Conservation (phyloP, 2,113 vertebrate genomes). For the Cromileptes altivelis region DNA sequence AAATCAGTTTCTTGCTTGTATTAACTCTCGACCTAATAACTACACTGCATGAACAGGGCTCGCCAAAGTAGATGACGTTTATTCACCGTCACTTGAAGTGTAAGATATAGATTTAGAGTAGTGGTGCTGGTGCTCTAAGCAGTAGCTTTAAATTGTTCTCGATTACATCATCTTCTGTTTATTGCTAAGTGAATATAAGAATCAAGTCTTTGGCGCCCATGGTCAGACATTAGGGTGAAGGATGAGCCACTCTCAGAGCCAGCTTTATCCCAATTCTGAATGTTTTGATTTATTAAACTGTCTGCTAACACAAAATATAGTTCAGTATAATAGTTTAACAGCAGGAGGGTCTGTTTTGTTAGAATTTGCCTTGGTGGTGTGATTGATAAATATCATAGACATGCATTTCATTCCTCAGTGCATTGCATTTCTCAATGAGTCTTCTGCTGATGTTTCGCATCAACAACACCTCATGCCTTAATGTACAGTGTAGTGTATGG, state of each 20-base stretch:
- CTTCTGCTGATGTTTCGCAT: conserved; percentile 72
- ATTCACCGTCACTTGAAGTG: conserved; percentile 35
- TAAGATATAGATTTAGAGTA: conserved; percentile 30
- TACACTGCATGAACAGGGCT: conserved; percentile 48
- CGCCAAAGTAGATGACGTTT: conserved; percentile 18
- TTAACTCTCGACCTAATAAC: conserved; percentile 25
- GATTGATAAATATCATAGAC: conserved; percentile 45
- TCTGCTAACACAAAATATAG: background rate
- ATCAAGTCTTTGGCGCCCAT: conserved; percentile 9
- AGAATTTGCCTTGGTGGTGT: conserved; percentile 48
- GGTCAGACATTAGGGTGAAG: conserved; percentile 27
- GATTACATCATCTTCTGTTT: conserved; percentile 19
- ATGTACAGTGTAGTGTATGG: conserved; percentile 81
- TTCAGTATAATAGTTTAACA: conserved; percentile 22
- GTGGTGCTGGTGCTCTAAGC: conserved; percentile 57
- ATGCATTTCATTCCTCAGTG: conserved; percentile 68
- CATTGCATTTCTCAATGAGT: conserved; percentile 62
- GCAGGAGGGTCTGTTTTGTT: conserved; percentile 32
- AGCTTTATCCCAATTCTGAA: conserved; percentile 29
- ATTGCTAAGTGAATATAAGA: conserved; percentile 16
- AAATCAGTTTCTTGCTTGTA: conserved; percentile 37
- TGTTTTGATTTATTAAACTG: conserved; percentile 28
- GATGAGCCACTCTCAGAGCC: conserved; percentile 6
- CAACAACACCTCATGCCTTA: conserved; percentile 86
- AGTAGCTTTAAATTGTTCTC: conserved; percentile 53